Evolutionary conservation across 2,797 vertebrate species (phyloP).

Genomic region (Selene dorsalis): DNA sequence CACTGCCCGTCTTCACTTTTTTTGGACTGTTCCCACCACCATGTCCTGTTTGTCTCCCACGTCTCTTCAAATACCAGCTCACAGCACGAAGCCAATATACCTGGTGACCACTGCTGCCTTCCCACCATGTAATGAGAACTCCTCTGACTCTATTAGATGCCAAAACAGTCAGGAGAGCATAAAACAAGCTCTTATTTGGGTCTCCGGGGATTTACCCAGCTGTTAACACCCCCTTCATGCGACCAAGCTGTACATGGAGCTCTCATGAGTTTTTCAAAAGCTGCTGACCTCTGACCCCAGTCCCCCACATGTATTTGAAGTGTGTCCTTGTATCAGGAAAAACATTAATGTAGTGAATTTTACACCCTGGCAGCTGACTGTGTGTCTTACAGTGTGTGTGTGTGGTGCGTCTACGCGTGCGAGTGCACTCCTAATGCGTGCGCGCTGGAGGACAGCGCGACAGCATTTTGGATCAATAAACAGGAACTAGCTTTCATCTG

Average conservation of each 20-base stretch:
- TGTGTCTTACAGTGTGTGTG: slow-evolving; percentile 25
- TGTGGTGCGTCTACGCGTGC: background rate
- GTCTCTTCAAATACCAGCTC: background rate
- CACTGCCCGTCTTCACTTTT: background rate
- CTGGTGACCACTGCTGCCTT: slow-evolving; percentile 16
- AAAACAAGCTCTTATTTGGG: slow-evolving; percentile 30
- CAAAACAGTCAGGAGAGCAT: slow-evolving; percentile 35
- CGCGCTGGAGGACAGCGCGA: background rate
- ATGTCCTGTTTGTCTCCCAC: background rate
- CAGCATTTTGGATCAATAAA: slow-evolving; percentile 72
- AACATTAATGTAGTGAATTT: slow-evolving; percentile 28
- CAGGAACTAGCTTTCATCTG: slow-evolving; percentile 68
- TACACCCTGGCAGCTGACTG: background rate
- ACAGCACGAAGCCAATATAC: slow-evolving; percentile 15
- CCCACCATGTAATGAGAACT: slow-evolving; percentile 19
- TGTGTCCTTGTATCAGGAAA: slow-evolving; percentile 12
- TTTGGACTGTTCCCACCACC: background rate
- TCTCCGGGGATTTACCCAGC: slow-evolving; percentile 38
- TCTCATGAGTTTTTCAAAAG: slow-evolving; percentile 43
- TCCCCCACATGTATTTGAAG: slow-evolving; percentile 19
- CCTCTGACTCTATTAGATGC: slow-evolving; percentile 38
- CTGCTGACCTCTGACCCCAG: slow-evolving; percentile 24
- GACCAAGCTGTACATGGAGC: slow-evolving; percentile 1
- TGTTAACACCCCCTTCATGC: slow-evolving; percentile 27
- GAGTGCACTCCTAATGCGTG: slow-evolving; percentile 3